Evolutionary conservation across 23 tunicate genomes (phyloP).

Genomic region (Botrylloides violaceus): DNA sequence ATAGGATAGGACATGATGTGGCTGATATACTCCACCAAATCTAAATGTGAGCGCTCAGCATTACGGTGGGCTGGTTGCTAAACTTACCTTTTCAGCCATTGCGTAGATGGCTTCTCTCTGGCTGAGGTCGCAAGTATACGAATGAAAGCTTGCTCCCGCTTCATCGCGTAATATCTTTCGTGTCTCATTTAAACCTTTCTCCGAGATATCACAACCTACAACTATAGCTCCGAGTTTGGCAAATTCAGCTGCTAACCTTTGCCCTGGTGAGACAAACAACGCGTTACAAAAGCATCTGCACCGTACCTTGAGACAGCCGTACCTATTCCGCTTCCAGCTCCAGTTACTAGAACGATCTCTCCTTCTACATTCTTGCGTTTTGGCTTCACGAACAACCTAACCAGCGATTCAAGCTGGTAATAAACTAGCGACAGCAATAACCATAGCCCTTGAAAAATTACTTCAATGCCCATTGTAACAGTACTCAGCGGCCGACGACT

Average conservation of each 20-base stretch:
- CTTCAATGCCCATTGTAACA: conserved; percentile 13
- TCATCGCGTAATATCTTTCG: conserved; percentile 21
- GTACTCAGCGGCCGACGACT: not conserved
- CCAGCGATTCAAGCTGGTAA: conserved; percentile 47
- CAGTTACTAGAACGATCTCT: conserved; percentile 67
- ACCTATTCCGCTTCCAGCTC: conserved; percentile 97
- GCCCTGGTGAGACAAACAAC: conserved; percentile 37
- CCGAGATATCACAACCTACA: conserved; percentile 73
- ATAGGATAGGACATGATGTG: too few relatives aligned
- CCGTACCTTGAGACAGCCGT: not conserved
- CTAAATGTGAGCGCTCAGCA: too few relatives aligned
- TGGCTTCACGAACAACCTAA: conserved; percentile 40
- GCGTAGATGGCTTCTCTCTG: conserved; percentile 59
- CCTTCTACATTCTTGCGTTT: conserved; percentile 60
- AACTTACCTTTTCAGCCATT: conserved; percentile 54
- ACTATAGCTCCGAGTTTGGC: conserved; percentile 74
- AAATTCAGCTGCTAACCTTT: conserved; percentile 47
- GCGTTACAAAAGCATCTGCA: not conserved
- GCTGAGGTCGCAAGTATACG: conserved; percentile 74
- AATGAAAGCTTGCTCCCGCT: not conserved
- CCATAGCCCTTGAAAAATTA: conserved; percentile 6
- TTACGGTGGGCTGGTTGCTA: too few relatives aligned
- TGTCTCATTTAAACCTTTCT: conserved; percentile 34
- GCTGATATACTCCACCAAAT: too few relatives aligned
- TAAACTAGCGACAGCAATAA: conserved; percentile 15